Evolutionary conservation across 2,797 vertebrate genomes (phyloP).

Genomic region (Lithobates sylvaticus): DNA sequence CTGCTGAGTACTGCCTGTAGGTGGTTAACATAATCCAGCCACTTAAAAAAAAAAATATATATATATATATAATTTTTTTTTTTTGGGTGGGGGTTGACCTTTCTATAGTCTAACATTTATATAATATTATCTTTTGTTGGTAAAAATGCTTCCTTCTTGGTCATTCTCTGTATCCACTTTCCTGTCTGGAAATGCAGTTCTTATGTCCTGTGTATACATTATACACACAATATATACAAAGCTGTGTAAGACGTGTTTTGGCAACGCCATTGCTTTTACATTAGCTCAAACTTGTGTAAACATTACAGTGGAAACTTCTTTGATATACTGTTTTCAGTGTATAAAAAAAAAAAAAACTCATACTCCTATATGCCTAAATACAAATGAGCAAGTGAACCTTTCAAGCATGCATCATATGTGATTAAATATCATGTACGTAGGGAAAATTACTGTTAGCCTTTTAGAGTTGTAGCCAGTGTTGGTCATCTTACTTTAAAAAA

Average conservation of each 20-base stretch:
- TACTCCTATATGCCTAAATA: background rate
- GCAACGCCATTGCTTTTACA: conserved; percentile 9
- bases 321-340: background rate
- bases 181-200: conserved; percentile 40
- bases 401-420: background rate
- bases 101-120: conserved; percentile 49
- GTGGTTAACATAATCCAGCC: conserved; percentile 7
- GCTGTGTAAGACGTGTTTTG: conserved; percentile 39
- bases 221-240: conserved; percentile 43
- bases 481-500: too few relatives aligned
- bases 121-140: conserved; percentile 60
- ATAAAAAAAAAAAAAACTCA: background rate
- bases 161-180: conserved; percentile 55
- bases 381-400: background rate
- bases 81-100: background rate
- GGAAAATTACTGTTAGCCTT: too few relatives aligned
- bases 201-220: conserved; percentile 39
- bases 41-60: background rate
- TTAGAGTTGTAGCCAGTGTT: too few relatives aligned
- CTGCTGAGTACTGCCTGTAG: background rate
- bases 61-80: background rate
- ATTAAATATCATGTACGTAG: too few relatives aligned
- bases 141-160: conserved; percentile 43
- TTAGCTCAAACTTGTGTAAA: conserved; percentile 22
- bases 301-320: background rate